Base-by-base conservation (phyloP, 2,797 vertebrate species). In the Rhinophrynus dorsalis region DNA sequence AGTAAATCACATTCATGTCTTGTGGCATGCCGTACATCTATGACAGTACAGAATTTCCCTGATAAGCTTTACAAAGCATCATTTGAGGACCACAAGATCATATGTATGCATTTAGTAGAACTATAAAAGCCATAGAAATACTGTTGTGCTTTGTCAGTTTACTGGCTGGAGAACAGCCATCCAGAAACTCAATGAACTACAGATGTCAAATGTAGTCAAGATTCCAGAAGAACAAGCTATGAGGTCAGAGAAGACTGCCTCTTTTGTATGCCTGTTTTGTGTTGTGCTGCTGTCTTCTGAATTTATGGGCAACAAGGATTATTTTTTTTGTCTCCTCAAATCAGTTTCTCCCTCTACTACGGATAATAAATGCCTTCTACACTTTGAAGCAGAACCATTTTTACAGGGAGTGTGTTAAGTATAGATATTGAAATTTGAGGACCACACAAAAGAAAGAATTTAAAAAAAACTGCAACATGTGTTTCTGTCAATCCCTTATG, bases 191-290 rank as follows among this genome's bases (percentile, higher is more conserved):
- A 70, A 62, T 70, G 37, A 72, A 38, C 44, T 72, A 66, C 69
- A 72, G 44, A 72, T 72, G 69, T 72, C 69, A 65, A 44, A 51
- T 33, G 20, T 29, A 72, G 61, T 66, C 61, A 59, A 45, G 69
- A 72, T 66, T 72, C 61, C 54, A 58, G 8, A 21, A 44, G 54
- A 51, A 40, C 61, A 44, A 51, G 45, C 44, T 51, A 10, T 18
- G 40, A 59, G 61, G 44, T 55, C 44, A 51, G 23, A 66, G 54
- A 72, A 72, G 61, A 72, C 69, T 72, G 54, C 12, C 50, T 66
- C 69, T 52, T 58, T 72, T 72, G 69, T 72, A 26, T 51, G 27
- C 48, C 61, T 65, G 40, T 20, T 15, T 54, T 26, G 30, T 48
- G 30, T 70, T 70, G 18, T 48, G 52, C 27, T 38, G 45, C 27